A percentile compares a stretch with the other conserved stretches of the same genome.
These are phyloP conservation scores for Odobenus rosmarus DNA, from an alignment of 2,113 vertebrate species.

Conservation along the genomic window DNA sequence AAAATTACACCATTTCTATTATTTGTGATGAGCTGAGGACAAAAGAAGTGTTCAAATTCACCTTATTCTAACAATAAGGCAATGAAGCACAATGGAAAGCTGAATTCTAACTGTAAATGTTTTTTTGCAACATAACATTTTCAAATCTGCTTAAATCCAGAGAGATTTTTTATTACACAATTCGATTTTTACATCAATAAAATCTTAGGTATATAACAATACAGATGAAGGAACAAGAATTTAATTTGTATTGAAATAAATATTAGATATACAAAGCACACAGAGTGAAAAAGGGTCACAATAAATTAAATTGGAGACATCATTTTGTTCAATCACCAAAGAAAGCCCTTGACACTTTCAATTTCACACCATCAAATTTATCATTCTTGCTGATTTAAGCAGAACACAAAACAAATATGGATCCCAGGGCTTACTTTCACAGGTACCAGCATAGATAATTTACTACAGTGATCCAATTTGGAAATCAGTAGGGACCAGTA, in stretches of 20 bases:
- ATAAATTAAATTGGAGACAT: slow-evolving; percentile 87
- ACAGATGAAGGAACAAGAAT: slow-evolving; percentile 82
- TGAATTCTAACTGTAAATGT: slow-evolving; percentile 66
- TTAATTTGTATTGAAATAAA: slow-evolving; percentile 89
- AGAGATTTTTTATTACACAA: slow-evolving; percentile 67
- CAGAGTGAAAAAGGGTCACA: slow-evolving; percentile 84
- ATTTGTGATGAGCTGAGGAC: not conserved
- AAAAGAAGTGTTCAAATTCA: slow-evolving; percentile 40
- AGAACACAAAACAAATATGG: slow-evolving; percentile 89
- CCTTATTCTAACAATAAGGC: slow-evolving; percentile 62
- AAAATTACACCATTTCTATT: slow-evolving; percentile 18
- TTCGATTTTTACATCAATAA: slow-evolving; percentile 85
- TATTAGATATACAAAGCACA: slow-evolving; percentile 86
- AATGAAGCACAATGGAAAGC: slow-evolving; percentile 30
- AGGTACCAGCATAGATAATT: slow-evolving; percentile 89
- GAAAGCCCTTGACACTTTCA: slow-evolving; percentile 89
- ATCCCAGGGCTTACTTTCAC: slow-evolving; percentile 87
- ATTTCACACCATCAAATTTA: slow-evolving; percentile 88
- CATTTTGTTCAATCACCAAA: slow-evolving; percentile 83
- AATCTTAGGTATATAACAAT: slow-evolving; percentile 82
- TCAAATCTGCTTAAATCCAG: slow-evolving; percentile 76
- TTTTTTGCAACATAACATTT: slow-evolving; percentile 71
- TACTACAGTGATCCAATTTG: slow-evolving; percentile 90
- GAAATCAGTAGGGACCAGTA: slow-evolving; percentile 90
- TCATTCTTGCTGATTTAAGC: slow-evolving; percentile 93